Evolutionary conservation across 2,888 invertebrate species (phyloP).

Genomic region (Macroteleia sp.): DNA sequence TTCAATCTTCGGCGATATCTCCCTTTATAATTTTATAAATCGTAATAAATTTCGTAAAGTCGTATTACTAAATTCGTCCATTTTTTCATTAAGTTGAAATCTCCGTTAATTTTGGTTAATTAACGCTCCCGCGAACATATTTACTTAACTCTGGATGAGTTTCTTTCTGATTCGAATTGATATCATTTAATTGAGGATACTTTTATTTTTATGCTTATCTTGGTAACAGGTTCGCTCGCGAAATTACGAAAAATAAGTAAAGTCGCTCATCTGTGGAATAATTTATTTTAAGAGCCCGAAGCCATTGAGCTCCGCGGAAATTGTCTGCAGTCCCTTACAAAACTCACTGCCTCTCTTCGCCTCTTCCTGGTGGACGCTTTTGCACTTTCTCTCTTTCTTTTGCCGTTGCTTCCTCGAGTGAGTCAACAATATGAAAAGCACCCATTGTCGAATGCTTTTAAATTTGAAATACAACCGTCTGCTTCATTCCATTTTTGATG

Average conservation of each 20-base stretch:
- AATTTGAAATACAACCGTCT: constrained; percentile 83
- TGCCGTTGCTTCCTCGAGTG: constrained; percentile 68
- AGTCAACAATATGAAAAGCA: constrained; percentile 81
- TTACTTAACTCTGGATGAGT: not conserved
- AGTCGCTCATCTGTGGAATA: constrained; percentile 77
- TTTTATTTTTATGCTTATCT: constrained; percentile 33
- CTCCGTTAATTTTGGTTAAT: constrained; percentile 11
- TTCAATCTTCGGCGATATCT: constrained; percentile 33
- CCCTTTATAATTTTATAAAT: constrained; percentile 29
- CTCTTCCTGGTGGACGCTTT: constrained; percentile 52
- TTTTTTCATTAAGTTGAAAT: constrained; percentile 13
- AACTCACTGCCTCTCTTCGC: constrained; percentile 70
- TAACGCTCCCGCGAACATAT: constrained; percentile 1
- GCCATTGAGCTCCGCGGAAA: constrained; percentile 79
- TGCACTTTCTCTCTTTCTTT: constrained; percentile 59
- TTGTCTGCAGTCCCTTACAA: constrained; percentile 80
- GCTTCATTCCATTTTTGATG: constrained; percentile 67
- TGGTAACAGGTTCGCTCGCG: constrained; percentile 21
- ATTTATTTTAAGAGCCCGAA: constrained; percentile 78
- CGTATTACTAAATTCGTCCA: not conserved
- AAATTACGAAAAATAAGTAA: constrained; percentile 75
- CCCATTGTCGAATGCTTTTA: constrained; percentile 83
- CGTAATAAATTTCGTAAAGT: constrained; percentile 24
- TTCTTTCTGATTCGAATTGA: constrained; percentile 7
- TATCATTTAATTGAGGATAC: constrained; percentile 16